phyloP scores from a whole-genome alignment of 2,113 vertebrate genomes.

The Petaurus breviceps region DNA sequence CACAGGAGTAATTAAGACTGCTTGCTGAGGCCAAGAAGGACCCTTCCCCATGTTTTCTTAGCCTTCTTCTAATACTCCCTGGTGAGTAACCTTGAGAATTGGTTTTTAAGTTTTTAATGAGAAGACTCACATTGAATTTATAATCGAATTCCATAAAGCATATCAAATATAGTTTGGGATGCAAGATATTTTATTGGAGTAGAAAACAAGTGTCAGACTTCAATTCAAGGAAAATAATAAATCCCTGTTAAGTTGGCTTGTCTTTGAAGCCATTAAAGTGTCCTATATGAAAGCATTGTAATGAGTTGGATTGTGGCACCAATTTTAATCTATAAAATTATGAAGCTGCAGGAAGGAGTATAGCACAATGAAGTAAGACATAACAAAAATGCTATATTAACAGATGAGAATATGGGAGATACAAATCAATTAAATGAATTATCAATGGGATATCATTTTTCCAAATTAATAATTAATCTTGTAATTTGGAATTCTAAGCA shows the following conservation, averaged over 20 bases:
- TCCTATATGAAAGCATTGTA: neutral
- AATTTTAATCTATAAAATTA: neutral
- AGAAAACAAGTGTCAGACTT: neutral
- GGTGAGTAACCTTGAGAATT: neutral
- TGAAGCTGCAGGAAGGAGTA: no score
- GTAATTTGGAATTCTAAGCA: neutral
- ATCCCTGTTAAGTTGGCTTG: neutral
- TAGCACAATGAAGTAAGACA: neutral
- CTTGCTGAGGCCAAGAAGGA: neutral
- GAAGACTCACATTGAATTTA: neutral
- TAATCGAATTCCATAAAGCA: neutral
- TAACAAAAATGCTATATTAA: neutral
- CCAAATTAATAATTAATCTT: neutral
- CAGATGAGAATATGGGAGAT: neutral
- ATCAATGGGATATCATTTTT: neutral
- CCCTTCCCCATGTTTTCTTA: neutral
- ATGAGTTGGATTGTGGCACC: neutral
- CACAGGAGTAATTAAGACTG: neutral
- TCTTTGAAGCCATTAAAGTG: neutral
- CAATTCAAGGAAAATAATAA: neutral
- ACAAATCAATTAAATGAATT: neutral
- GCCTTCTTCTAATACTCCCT: neutral
- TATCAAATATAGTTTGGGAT: neutral
- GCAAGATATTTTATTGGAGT: neutral
- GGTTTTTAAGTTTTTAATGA: neutral